Base-by-base conservation (phyloP, 2,888 invertebrate genomes). In the Xestia xanthographa region DNA sequence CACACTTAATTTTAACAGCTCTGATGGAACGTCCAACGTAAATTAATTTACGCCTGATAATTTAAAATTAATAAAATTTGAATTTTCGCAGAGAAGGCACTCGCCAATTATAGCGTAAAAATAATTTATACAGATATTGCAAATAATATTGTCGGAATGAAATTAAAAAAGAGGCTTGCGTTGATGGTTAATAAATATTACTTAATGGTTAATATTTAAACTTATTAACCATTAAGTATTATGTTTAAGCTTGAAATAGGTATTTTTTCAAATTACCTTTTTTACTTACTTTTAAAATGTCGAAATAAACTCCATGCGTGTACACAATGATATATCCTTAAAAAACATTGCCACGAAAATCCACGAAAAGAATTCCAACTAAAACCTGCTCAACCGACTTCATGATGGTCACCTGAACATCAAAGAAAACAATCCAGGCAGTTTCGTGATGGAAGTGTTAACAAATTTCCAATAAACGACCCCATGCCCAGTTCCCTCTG, bases 391-490 rank as follows among this genome's bases (percentile, higher is more conserved):
- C 43, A 41, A 56, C 26, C 14, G 65, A 75, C 50, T 66, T 43
- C 41, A 62, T 75, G 66, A 53, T n/a, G 41, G n/a, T 72, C 14
- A 50, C 56, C 22, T 34, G 63, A 79, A 85, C 72, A 86, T 75
- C 73, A 69, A 75, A 79, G 71, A 65, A 67, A 41, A 66, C 69
- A 78, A 66, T 50, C 58, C 43, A 53, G 62, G 17, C 62, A 56
- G 58, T 66, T 66, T 53, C 69, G 70, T 70, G 70, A 68, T 79
- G 58, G 69, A 79, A 75, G 41, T 67, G 26, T 71, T 77, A 75
- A 82, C 83, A 72, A 80, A 81, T 84, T 80, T 83, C 81, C 83
- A 85, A 85, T 80, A 86, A 79, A 66, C 69, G 79, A 29, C 66
- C 50, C 43, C 53, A 20, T 76, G 72, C 72, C 63, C 77, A 78